Percentiles rank a stretch among this genome's conserved stretches.
These are phyloP conservation scores for Anolis sagrei DNA, from an alignment of 2,113 vertebrate species.

Conservation along the genomic window DNA sequence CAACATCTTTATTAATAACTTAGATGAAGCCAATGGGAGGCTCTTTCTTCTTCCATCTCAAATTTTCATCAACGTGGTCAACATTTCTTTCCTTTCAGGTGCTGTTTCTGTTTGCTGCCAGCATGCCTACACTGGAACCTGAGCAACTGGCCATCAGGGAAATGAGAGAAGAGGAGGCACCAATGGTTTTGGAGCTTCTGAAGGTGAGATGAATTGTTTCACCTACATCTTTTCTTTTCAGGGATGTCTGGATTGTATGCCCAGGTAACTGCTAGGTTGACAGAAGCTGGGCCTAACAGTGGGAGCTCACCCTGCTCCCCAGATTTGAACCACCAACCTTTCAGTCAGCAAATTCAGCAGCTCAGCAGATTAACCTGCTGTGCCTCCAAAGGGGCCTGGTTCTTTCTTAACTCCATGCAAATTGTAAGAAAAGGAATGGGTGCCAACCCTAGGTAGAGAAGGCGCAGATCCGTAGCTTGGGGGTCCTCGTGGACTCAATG, in stretches of 20 bases:
- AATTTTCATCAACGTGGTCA: not conserved
- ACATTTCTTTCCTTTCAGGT: not conserved
- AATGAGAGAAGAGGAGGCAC: slow-evolving; percentile 70
- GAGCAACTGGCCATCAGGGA: slow-evolving; percentile 66
- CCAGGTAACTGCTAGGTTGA: too few species aligned
- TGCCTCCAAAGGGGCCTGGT: too few species aligned
- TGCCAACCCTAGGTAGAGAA: not conserved
- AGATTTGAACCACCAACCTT: too few species aligned
- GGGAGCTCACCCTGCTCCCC: too few species aligned
- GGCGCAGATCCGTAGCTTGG: too few species aligned
- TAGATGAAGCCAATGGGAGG: not conserved
- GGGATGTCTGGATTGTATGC: too few species aligned
- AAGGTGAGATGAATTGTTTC: slow-evolving; percentile 51
- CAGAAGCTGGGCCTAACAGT: too few species aligned
- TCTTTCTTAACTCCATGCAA: not conserved
- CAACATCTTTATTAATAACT: too few species aligned
- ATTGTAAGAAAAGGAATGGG: not conserved
- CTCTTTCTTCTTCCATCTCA: not conserved
- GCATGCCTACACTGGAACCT: slow-evolving; percentile 53
- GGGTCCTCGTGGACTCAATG: too few species aligned
- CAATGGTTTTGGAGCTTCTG: slow-evolving; percentile 69
- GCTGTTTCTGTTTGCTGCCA: not conserved
- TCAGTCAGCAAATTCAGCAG: too few species aligned
- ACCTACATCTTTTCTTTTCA: not conserved
- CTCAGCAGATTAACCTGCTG: too few species aligned